Conservation (phyloP, 2,888 invertebrate species). For the Pegoplata infirma region DNA sequence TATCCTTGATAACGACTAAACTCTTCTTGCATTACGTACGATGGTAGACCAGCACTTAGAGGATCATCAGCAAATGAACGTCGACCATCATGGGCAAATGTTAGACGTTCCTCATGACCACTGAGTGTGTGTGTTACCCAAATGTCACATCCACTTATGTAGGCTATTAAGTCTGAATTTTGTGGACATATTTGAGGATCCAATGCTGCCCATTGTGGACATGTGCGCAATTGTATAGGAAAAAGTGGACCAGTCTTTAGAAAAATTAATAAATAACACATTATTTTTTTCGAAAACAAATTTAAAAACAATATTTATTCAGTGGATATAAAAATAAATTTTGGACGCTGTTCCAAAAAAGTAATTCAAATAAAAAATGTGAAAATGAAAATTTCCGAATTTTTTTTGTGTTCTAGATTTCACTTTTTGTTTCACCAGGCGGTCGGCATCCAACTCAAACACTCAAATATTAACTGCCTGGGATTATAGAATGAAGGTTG, state of each 20-base stretch:
- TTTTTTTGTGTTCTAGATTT: too few relatives aligned
- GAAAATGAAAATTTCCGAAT: too few relatives aligned
- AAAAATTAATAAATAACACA: slow-evolving; percentile 28
- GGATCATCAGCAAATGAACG: slow-evolving; percentile 88
- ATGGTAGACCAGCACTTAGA: slow-evolving; percentile 95
- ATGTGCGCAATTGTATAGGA: slow-evolving; percentile 82
- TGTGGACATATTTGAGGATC: slow-evolving; percentile 85
- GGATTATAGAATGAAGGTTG: too few relatives aligned
- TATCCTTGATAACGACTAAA: slow-evolving; percentile 97
- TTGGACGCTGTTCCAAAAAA: too few relatives aligned
- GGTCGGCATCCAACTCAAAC: too few relatives aligned
- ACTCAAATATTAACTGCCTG: too few relatives aligned
- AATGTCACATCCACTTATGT: slow-evolving; percentile 92
- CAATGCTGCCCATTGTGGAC: slow-evolving; percentile 85
- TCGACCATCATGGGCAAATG: slow-evolving; percentile 84
- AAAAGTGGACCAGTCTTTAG: slow-evolving; percentile 80
- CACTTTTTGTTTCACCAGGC: too few relatives aligned
- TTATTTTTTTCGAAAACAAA: too few relatives aligned
- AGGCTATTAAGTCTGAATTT: slow-evolving; percentile 87
- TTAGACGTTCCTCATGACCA: slow-evolving; percentile 85
- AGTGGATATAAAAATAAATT: too few relatives aligned
- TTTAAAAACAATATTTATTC: too few relatives aligned
- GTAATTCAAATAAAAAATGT: too few relatives aligned
- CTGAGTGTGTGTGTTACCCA: slow-evolving; percentile 85
- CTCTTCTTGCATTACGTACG: slow-evolving; percentile 99